phyloP scores from a whole-genome alignment of 2,797 vertebrate species.

The Peromyscus melanophrys region DNA sequence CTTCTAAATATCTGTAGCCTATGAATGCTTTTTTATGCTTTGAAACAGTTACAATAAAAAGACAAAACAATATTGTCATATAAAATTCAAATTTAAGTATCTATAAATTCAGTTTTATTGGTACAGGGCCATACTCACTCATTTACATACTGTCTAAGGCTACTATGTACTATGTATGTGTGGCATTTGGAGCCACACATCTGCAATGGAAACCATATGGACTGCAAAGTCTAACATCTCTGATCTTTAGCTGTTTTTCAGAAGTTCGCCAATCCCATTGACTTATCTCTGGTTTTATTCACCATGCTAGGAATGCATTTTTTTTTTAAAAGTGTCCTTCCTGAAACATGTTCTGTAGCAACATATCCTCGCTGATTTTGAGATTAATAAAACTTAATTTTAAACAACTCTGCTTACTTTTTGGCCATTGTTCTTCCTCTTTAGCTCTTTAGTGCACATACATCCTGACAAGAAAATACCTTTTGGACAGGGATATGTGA shows the following conservation, averaged over 20 bases:
- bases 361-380: not conserved
- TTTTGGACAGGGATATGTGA: not conserved
- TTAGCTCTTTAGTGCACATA: not conserved
- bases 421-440: not conserved
- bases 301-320: not conserved
- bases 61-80: not conserved
- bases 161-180: not conserved
- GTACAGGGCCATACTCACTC: not conserved
- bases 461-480: not conserved
- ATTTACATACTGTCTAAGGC: not conserved
- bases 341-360: slow-evolving; percentile 12
- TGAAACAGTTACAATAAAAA: slow-evolving; percentile 22
- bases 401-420: not conserved
- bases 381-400: slow-evolving; percentile 53
- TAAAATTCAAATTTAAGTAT: slow-evolving; percentile 56
- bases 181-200: not conserved
- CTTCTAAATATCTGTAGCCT: not conserved
- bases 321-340: no score
- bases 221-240: slow-evolving; percentile 20
- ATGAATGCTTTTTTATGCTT: slow-evolving; percentile 51
- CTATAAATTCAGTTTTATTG: slow-evolving; percentile 62
- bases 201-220: not conserved
- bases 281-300: slow-evolving; percentile 40
- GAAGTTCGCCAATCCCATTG: not conserved
- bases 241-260: not conserved